Evolutionary conservation across 2,113 vertebrate genomes (phyloP), one percentile per base, ranked within the genome.

Genomic region (Rhinopomastus cyanomelas): DNA sequence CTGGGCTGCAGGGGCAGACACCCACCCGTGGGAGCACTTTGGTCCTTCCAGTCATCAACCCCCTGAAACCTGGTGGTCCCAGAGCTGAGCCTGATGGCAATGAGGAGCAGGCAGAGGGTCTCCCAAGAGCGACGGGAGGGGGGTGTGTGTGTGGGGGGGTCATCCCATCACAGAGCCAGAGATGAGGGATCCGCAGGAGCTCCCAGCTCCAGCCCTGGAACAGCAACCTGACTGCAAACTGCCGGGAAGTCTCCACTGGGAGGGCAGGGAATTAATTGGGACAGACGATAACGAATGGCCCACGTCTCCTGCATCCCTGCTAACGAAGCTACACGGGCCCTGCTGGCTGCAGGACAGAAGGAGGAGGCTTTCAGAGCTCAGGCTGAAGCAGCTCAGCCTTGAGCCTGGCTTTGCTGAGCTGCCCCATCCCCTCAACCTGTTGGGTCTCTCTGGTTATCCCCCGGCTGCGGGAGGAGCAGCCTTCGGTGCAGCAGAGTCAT

Each of bases 241-340:
- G 1, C 29, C 4, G 14, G 36, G 57, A 80, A 72, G 49, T 23
- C 64, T 5, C 23, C 30, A 6, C 79, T 76, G 87, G 49, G 44
- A 44, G 85, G 85, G 89, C 59, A 49, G 61, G 87, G 90, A 87
- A 93, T 80, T 7, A 85, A 91, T 85, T 1, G 7, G 68, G 93
- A 90, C 89, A 83, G 91, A 82, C 34, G 87, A 82, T 77, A 95
- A 96, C 85, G 87, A 89, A 93, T 85, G 59, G 85, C 77, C 91
- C 80, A 2, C 17, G 57, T 85, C 89, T 91, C 81, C 79, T 87
- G 79, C 64, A 85, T n/a, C 37, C 27, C 76, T 36, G 59, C 64
- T 91, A 87, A 93, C 80, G 85, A 80, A 89, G 73, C 81, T 81
- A 32, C 32, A 69, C 60, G 6, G 19, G 48, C 65, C 60, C 82